Base-by-base conservation (phyloP, 2,113 vertebrate genomes). In the Gavia stellata region DNA sequence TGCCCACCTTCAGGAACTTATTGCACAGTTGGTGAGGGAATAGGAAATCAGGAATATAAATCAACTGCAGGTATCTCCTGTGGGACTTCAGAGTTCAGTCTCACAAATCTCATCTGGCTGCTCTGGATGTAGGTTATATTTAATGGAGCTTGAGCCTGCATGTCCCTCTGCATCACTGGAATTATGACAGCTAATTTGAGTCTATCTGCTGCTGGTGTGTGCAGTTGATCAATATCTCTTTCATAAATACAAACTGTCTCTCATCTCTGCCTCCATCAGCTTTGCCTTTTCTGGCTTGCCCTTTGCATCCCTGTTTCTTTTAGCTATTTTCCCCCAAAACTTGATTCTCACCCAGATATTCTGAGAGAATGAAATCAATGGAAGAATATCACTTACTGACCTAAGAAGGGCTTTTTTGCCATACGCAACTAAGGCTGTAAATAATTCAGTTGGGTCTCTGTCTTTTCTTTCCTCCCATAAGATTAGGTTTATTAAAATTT, bases 401-500 rank as follows among this genome's bases (percentile, higher is more conserved):
- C 68, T 83, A 89, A 95, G 92, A 97, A 92, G 96, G 82, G 52
- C 93, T 94, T 77, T 65, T 97, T 77, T 88, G 73, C 80, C 62
- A 52, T 90, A 66, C 49, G 58, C 66, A 73, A 74, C 85, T 90
- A 90, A 94, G 89, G 44, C 59, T 67, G 55, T 98, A 96, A 98
- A 98, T 98, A 98, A 98, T 98, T 98, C 90, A 98, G 16, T 55
- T 74, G 23, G 58, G 74, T 94, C 95, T 89, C 75, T 82, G 75
- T 95, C 75, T 98, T 82, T 93, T 93, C 92, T 98, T 98, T 96
- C 96, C 65, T 98, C 96, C 96, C 88, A 25, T 96, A 97, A 96
- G 96, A 89, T 77, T 95, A 55, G 53, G 49, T 82, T 97, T 95
- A 98, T 98, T 98, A 98, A 98, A 97, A 96, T 98, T 98, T 94